phyloP scores from a whole-genome alignment of 2,888 invertebrate genomes.

The Thecocarcelia acutangulata region DNA sequence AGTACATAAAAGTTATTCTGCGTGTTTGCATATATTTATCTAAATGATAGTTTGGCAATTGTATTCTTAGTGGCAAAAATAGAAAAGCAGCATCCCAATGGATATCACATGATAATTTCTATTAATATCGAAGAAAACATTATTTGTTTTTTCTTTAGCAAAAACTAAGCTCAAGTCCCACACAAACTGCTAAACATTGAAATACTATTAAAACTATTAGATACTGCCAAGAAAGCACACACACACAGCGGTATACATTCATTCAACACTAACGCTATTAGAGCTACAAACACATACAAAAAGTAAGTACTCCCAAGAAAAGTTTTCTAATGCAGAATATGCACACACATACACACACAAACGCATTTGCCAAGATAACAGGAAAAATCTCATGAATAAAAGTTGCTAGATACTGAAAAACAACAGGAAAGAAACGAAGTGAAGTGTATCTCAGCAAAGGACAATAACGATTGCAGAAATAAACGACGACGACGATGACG shows the following conservation, averaged over 20 bases:
- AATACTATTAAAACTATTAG: slow-evolving; percentile 13
- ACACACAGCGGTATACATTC: slow-evolving; percentile 1
- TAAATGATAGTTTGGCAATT: slow-evolving; percentile 40
- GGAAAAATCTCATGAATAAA: slow-evolving; percentile 31
- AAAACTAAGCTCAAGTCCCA: slow-evolving; percentile 35
- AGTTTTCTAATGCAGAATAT: slow-evolving; percentile 52
- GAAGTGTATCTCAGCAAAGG: slow-evolving; percentile 52
- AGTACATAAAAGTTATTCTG: neutral
- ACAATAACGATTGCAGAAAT: slow-evolving; percentile 44
- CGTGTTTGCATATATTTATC: neutral
- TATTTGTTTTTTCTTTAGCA: neutral
- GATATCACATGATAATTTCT: slow-evolving; percentile 78
- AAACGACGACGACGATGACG: slow-evolving; percentile 4
- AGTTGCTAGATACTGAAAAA: slow-evolving; percentile 17
- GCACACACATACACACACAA: neutral
- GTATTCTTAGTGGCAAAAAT: slow-evolving; percentile 24
- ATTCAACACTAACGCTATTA: slow-evolving; percentile 43
- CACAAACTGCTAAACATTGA: slow-evolving; percentile 38
- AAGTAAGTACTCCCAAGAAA: slow-evolving; percentile 44
- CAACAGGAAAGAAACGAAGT: slow-evolving; percentile 12
- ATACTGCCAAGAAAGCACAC: slow-evolving; percentile 7
- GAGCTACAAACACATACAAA: slow-evolving; percentile 6
- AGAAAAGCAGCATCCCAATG: slow-evolving; percentile 71
- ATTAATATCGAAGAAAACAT: slow-evolving; percentile 74
- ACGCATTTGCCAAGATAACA: neutral